phyloP scores from a whole-genome alignment of 2,888 invertebrate genomes.

The Onthophagus sagittarius region DNA sequence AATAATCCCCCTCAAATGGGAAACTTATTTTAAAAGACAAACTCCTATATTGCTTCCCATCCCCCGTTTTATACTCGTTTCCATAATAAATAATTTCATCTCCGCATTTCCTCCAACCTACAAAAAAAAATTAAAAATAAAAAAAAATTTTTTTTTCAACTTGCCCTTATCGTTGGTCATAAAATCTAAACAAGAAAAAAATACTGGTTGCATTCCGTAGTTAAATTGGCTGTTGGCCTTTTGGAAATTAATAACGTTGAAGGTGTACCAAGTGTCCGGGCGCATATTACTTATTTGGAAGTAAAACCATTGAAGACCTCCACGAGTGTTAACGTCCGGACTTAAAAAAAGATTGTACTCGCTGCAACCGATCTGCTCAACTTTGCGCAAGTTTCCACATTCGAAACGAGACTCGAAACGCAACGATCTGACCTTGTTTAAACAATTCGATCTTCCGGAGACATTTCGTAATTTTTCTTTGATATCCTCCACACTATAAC shows the following conservation, averaged over 20 bases:
- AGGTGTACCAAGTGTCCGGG: conserved; percentile 64
- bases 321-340: conserved; percentile 76
- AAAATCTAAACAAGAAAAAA: conserved; percentile 78
- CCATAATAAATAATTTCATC: conserved; percentile 78
- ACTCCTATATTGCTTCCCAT: conserved; percentile 64
- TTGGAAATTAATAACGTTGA: conserved; percentile 85
- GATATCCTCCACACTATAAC: conserved; percentile 16
- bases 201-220: conserved; percentile 83
- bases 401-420: conserved; percentile 83
- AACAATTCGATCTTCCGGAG: conserved; percentile 7
- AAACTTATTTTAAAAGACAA: conserved; percentile 76
- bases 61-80: conserved; percentile 62
- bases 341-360: conserved; percentile 81
- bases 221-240: conserved; percentile 85
- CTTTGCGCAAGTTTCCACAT: conserved; percentile 79
- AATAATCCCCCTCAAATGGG: conserved; percentile 70
- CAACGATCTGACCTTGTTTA: conserved; percentile 50
- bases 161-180: conserved; percentile 53
- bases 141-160: not conserved
- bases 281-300: conserved; percentile 82
- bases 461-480: conserved; percentile 15
- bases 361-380: conserved; percentile 69
- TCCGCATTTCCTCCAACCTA: conserved; percentile 71
- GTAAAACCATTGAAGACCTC: conserved; percentile 87
- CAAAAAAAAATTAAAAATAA: conserved; percentile 21